Conservation (phyloP, 2,888 invertebrate genomes). For the Mythimna ferrago region DNA sequence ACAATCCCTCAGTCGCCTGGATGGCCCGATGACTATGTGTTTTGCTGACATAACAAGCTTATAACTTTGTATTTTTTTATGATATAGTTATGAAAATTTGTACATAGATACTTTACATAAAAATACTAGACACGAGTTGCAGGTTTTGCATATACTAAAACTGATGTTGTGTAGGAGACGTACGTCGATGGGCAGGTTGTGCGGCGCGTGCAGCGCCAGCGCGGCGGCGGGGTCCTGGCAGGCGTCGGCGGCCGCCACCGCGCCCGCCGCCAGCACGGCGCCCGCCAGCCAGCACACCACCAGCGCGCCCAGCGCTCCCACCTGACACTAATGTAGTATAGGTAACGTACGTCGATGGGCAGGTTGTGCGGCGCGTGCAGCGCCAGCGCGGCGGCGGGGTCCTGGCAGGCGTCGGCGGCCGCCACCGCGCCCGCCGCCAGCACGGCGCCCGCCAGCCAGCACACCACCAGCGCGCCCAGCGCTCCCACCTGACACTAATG, state of each 20-base stretch:
- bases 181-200: conserved; percentile 78
- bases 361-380: conserved; percentile 91
- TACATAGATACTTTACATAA: no score
- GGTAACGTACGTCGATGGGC: conserved; percentile 58
- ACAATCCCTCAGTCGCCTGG: no score
- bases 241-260: conserved; percentile 96
- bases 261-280: conserved; percentile 95
- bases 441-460: conserved; percentile 97
- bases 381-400: conserved; percentile 95
- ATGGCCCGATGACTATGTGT: no score
- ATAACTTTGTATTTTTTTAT: no score
- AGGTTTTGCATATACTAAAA: no score
- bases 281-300: conserved; percentile 96
- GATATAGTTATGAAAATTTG: no score
- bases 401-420: conserved; percentile 95
- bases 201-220: conserved; percentile 92
- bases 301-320: conserved; percentile 94
- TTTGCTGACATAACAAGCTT: no score
- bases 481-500: no score
- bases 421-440: conserved; percentile 96
- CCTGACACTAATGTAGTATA: no score
- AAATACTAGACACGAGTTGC: no score
- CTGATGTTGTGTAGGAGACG: neutral
- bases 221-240: conserved; percentile 96
- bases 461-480: conserved; percentile 93